Conservation (phyloP, 2,888 invertebrate genomes). For the Yponomeuta malinellus region DNA sequence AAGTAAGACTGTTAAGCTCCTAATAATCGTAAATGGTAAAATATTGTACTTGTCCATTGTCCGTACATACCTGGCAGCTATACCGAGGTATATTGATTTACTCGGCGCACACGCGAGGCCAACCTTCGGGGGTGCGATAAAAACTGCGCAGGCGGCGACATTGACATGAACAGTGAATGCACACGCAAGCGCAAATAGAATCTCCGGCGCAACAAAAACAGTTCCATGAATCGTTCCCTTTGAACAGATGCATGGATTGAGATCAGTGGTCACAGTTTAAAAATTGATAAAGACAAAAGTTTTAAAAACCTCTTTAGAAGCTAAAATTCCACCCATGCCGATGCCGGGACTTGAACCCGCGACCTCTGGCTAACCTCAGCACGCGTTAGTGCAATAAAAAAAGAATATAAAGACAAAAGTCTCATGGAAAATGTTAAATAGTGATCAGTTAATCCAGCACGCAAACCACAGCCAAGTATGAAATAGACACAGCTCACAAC, state of each 20-base stretch:
- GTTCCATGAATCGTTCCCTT: background rate
- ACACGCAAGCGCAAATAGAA: constrained; percentile 61
- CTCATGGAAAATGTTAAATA: too few species aligned
- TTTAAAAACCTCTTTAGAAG: too few species aligned
- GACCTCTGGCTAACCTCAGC: too few species aligned
- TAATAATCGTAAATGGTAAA: background rate
- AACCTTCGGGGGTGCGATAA: constrained; percentile 63
- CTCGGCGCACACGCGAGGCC: constrained; percentile 50
- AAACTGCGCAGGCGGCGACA: constrained; percentile 55
- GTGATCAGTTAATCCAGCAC: too few species aligned
- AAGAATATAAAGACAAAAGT: too few species aligned
- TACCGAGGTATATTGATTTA: constrained; percentile 4
- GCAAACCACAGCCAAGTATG: too few species aligned
- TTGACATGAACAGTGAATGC: constrained; percentile 55
- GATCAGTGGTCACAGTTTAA: background rate
- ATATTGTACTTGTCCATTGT: constrained; percentile 11
- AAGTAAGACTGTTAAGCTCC: background rate
- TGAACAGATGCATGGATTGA: background rate
- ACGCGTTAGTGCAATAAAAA: too few species aligned
- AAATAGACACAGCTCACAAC: too few species aligned
- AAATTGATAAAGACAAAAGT: too few species aligned
- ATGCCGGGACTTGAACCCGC: too few species aligned
- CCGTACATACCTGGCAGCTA: background rate
- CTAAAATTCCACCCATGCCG: too few species aligned
- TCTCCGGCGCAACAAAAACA: background rate